Evolutionary conservation across 2,888 invertebrate genomes (phyloP).

Genomic region (Synergus umbraculus): DNA sequence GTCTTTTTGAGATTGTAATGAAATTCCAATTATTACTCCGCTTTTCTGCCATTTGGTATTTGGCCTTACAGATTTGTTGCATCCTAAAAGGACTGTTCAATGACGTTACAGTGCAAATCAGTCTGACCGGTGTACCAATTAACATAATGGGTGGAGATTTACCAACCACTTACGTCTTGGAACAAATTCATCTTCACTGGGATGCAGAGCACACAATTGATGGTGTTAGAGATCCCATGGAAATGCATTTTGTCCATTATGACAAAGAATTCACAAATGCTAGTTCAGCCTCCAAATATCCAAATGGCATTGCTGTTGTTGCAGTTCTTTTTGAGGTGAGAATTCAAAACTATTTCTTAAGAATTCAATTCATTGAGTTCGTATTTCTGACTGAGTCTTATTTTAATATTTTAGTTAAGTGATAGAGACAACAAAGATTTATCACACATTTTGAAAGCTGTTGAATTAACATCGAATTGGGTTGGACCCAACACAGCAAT

Average conservation of each 20-base stretch:
- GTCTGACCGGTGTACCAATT: slow-evolving; percentile 59
- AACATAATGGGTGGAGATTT: slow-evolving; percentile 81
- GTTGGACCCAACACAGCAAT: slow-evolving; percentile 55
- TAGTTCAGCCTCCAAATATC: slow-evolving; percentile 78
- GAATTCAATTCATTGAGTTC: too few relatives aligned
- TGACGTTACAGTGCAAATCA: slow-evolving; percentile 61
- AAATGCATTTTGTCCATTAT: slow-evolving; percentile 85
- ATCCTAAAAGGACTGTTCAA: slow-evolving; percentile 39
- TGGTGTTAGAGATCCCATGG: slow-evolving; percentile 81
- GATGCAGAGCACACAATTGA: slow-evolving; percentile 89
- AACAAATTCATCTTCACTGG: slow-evolving; percentile 92
- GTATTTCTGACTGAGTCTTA: not conserved
- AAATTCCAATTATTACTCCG: not conserved
- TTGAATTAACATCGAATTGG: slow-evolving; percentile 59
- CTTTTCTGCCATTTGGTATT: slow-evolving; percentile 40
- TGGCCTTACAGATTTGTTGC: slow-evolving; percentile 35
- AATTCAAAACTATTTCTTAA: slow-evolving; percentile 30
- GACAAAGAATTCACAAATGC: slow-evolving; percentile 78
- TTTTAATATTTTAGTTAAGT: slow-evolving; percentile 59
- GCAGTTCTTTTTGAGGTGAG: slow-evolving; percentile 82
- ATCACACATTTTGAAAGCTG: slow-evolving; percentile 61
- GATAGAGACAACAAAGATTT: slow-evolving; percentile 64
- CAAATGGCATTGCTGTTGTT: slow-evolving; percentile 82
- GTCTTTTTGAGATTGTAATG: not conserved
- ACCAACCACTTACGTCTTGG: slow-evolving; percentile 80